Conservation (phyloP, 2,888 invertebrate genomes). For the Drosophila limbata region DNA sequence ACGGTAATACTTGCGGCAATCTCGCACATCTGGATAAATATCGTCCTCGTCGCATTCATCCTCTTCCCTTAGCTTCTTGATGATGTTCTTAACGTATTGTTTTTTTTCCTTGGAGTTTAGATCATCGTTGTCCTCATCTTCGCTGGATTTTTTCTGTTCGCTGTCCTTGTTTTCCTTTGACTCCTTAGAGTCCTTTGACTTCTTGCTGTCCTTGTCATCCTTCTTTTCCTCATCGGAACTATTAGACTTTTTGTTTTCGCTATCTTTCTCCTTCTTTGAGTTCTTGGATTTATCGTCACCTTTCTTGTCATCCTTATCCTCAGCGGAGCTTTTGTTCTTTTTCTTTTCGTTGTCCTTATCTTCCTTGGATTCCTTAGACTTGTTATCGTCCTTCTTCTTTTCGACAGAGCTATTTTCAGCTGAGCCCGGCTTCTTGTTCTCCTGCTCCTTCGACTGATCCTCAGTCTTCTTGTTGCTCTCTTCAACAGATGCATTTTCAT, state of each 20-base stretch:
- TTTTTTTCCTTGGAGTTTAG: conserved; percentile 64
- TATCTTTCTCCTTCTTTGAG: conserved; percentile 25
- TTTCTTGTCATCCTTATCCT: conserved; percentile 38
- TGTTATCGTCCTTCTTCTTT: conserved; percentile 26
- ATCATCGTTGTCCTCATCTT: conserved; percentile 49
- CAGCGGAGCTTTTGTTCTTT: conserved; percentile 35
- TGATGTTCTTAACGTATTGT: conserved; percentile 65
- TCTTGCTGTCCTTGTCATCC: conserved; percentile 37
- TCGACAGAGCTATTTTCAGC: conserved; percentile 28
- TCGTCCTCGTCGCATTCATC: conserved; percentile 75
- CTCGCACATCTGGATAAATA: conserved; percentile 70
- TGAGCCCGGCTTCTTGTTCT: conserved; percentile 38
- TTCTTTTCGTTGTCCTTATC: conserved; percentile 40
- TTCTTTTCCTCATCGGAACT: conserved; percentile 39
- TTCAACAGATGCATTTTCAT: conserved; percentile 72
- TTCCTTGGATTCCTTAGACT: conserved; percentile 42
- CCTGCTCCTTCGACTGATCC: conserved; percentile 45
- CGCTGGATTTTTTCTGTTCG: conserved; percentile 42
- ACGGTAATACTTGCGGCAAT: conserved; percentile 79
- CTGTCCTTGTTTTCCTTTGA: conserved; percentile 40
- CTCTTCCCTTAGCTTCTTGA: conserved; percentile 69
- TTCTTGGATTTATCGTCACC: conserved; percentile 34
- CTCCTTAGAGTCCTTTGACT: conserved; percentile 44
- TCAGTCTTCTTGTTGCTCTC: conserved; percentile 49
- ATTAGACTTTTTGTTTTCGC: conserved; percentile 33